Percentiles rank a stretch among this genome's conserved stretches.
Conservation (phyloP, 2,888 invertebrate genomes). For the Sinotaia quadrata region DNA sequence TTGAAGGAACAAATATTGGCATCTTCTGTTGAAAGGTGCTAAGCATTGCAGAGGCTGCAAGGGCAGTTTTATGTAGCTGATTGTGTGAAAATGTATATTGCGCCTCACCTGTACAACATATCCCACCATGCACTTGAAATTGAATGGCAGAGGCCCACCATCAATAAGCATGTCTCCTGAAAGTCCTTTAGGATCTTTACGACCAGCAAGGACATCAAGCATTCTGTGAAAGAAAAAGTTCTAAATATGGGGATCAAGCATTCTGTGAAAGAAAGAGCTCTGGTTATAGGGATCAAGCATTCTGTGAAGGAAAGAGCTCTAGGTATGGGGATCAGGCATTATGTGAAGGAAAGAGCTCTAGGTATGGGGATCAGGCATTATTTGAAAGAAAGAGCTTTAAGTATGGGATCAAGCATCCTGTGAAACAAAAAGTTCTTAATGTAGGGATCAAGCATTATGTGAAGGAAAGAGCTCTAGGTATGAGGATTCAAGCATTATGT, state of each 20-base stretch:
- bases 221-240: conserved; percentile 45
- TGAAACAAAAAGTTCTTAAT: background rate
- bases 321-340: background rate
- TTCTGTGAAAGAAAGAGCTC: background rate
- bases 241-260: background rate
- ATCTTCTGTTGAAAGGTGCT: background rate
- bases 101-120: conserved; percentile 71
- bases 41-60: background rate
- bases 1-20: background rate
- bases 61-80: background rate
- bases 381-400: conserved; percentile 30
- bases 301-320: background rate
- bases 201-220: conserved; percentile 69
- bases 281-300: background rate
- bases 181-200: conserved; percentile 66
- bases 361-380: conserved; percentile 69
- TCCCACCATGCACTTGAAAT: conserved; percentile 72
- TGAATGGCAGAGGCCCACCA: conserved; percentile 65
- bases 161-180: conserved; percentile 66
- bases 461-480: background rate
- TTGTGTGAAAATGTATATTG: too few species aligned
- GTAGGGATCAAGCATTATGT: background rate
- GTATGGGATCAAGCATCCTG: background rate
- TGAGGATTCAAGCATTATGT: background rate
- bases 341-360: background rate